Evolutionary conservation across 2,113 vertebrate genomes (phyloP), one percentile per base, ranked within the genome.

Genomic region (Tragelaphus scriptus): DNA sequence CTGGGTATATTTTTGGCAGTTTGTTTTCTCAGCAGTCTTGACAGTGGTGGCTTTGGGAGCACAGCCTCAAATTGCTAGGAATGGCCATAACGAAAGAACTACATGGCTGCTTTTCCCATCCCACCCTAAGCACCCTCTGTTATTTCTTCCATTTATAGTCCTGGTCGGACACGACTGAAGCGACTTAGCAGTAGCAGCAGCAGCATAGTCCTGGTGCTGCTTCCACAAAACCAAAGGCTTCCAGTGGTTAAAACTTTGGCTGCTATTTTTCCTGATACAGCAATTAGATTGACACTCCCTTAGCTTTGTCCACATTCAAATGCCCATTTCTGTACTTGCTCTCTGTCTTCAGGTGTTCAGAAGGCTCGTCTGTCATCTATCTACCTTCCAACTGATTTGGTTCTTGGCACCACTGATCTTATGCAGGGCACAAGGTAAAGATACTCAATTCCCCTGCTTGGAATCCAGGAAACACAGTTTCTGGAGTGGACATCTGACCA

Each of bases 351-450:
- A 98, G 98, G 98, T 95, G 21, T 94, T 88, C 65, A 55, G 84
- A 63, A 98, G 68, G 30, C 36, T 44, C 92, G 96, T 97, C 96
- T 97, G 59, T 96, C 95, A 63, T 87, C 88, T 96, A 32, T 97
- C 96, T 91, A 80, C 90, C 96, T 97, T 61, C 97, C 96, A 96
- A 93, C 96, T 97, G 97, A 85, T 98, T 55, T 98, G 97, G 96
- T 61, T 92, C 88, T 88, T 97, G 96, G 75, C 95, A 58, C 32
- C 95, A 56, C 55, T 96, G 94, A 90, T 92, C 59, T 85, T 95
- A 12, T 95, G 97, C 85, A 77, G 91, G 92, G 96, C 97, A 7
- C 96, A 98, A 98, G 98, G 98, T 98, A 98, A 98, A 90, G 49
- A 94, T 11, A 25, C 16, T 59, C 40, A 16, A 1, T 28, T 61